These are phyloP conservation scores for Panzeria rudis DNA, from an alignment of 2,888 invertebrate genomes.

Conservation along the genomic window DNA sequence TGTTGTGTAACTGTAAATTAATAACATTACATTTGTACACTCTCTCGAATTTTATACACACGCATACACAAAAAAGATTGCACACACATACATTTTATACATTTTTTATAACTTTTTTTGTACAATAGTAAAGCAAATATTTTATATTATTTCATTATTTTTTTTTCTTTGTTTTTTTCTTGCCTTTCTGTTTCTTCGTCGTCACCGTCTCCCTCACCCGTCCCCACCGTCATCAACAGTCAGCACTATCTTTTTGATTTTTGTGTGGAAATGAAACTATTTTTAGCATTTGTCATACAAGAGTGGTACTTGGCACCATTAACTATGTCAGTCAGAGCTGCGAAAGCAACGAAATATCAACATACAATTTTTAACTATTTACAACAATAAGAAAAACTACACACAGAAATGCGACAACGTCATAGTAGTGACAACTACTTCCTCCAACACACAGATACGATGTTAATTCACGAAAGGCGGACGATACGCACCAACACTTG, in stretches of 20 bases:
- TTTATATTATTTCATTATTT: conserved; percentile 32
- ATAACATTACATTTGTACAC: conserved; percentile 54
- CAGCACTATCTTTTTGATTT: conserved; percentile 31
- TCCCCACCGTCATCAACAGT: conserved; percentile 7
- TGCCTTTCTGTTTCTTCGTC: conserved; percentile 17
- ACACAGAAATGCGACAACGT: conserved; percentile 50
- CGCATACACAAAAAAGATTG: background rate
- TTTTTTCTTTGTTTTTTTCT: conserved; percentile 11
- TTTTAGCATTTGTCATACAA: conserved; percentile 71
- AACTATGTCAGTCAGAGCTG: conserved; percentile 73
- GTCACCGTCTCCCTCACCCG: conserved; percentile 14
- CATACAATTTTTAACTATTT: conserved; percentile 16
- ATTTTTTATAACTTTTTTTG: conserved; percentile 7
- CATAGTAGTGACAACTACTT: conserved; percentile 67
- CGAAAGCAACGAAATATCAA: conserved; percentile 63
- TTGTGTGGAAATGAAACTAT: conserved; percentile 65
- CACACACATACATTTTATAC: conserved; percentile 1
- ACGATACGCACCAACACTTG: conserved; percentile 25
- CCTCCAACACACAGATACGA: conserved; percentile 36
- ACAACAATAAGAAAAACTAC: conserved; percentile 18
- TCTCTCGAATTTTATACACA: conserved; percentile 18
- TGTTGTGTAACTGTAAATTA: conserved; percentile 66
- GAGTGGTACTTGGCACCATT: conserved; percentile 77
- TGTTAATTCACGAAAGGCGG: conserved; percentile 21
- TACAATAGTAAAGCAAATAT: conserved; percentile 60